Evolutionary conservation across 2,797 vertebrate species (phyloP), one percentile per base, ranked within the genome.

Genomic region (Fistularia commersonii): DNA sequence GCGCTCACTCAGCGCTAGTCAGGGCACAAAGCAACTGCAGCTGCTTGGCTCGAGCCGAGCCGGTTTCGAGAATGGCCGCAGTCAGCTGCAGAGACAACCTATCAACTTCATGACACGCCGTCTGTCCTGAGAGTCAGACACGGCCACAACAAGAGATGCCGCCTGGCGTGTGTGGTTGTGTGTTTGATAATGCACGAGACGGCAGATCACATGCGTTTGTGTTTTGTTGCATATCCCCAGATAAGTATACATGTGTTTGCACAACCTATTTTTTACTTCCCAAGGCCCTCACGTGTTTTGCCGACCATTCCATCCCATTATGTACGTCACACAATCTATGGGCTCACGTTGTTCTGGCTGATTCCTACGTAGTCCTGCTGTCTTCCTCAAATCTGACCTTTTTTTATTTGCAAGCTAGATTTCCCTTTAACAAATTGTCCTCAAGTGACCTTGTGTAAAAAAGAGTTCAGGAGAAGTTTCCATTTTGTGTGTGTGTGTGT

Each of bases 261-360:
- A 48, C 77, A 74, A 61, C 70, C 79, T 70, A 72, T 49, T 75
- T 72, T 63, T 74, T 61, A n/a, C 37, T 48, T 38, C 57, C 13
- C 10, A 9, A 50, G 45, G 51, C 45, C 23, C 51, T 41, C 41
- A 44, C 4, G 2, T 55, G 57, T 64, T 54, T 54, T 57, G 56
- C 58, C 65, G 59, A 72, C 48, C 62, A 31, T 53, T 74, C 54
- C 54, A 49, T 57, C 68, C 54, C 12, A 69, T 64, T 77, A 60
- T 68, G 64, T 66, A 52, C 48, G 69, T 65, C 48, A 14, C 56
- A 54, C 45, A 73, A 58, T 54, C 38, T 51, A 41, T 54, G 38
- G 43, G 36, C 58, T 61, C 49, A 44, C 46, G 45, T 35, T 51
- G 38, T 45, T 13, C 51, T 23, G 32, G 13, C 23, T 15, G 12